Evolutionary conservation across 2,888 invertebrate genomes (phyloP).

Genomic region (Ectemnius continuus): DNA sequence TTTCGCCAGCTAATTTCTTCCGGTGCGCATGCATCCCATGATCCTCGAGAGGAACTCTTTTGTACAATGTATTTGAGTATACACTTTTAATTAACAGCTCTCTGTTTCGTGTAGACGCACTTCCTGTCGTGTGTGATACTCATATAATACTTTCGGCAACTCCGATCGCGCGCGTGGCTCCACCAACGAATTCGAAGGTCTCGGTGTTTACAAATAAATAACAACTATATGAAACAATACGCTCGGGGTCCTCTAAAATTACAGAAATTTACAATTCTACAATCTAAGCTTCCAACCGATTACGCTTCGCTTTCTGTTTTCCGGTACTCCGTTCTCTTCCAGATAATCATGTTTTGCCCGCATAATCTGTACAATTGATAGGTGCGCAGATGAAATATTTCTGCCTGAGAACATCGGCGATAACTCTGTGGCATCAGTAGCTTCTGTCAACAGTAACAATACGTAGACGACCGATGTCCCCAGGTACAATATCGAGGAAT

Average conservation of each 20-base stretch:
- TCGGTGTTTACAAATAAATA: constrained; percentile 53
- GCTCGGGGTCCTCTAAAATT: constrained; percentile 49
- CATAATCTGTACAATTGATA: constrained; percentile 17
- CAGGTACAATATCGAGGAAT: background rate
- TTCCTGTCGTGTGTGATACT: too few species aligned
- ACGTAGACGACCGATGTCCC: constrained; percentile 7
- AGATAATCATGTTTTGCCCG: background rate
- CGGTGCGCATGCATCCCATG: background rate
- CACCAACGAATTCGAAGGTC: constrained; percentile 33
- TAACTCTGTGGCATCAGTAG: too few species aligned
- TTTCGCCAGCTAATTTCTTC: constrained; percentile 18
- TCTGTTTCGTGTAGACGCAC: too few species aligned
- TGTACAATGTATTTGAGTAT: constrained; percentile 25
- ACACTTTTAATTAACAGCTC: background rate
- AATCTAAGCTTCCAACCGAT: constrained; percentile 42
- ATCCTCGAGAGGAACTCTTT: constrained; percentile 31
- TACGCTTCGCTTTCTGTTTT: constrained; percentile 2
- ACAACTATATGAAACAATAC: constrained; percentile 56
- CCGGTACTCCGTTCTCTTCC: background rate
- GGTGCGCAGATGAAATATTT: constrained; percentile 1
- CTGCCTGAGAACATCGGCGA: constrained; percentile 4
- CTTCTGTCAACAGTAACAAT: constrained; percentile 12
- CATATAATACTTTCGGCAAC: constrained; percentile 43
- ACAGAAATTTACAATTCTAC: constrained; percentile 58
- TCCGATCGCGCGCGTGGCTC: constrained; percentile 24